Evolutionary conservation across 2,797 vertebrate species (phyloP), one percentile per base, ranked within the genome.

Genomic region (Melanotaenia boesemani): DNA sequence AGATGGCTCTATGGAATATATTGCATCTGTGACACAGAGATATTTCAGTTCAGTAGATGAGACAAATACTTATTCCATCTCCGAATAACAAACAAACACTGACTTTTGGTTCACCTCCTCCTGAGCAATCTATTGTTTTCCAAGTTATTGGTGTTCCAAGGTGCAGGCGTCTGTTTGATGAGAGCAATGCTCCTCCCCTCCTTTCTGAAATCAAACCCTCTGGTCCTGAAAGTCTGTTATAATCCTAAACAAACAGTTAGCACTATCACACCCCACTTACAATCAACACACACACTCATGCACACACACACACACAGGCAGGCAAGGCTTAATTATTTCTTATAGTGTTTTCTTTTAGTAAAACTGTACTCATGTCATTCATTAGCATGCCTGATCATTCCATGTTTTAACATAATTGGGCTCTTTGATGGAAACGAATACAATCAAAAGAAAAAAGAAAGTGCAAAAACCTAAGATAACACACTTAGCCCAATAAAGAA

Each of bases 121-220:
- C 69, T 74, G 83, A 79, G 86, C 70, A 87, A 78, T 81, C 72
- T 83, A 74, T 86, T 90, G 79, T 90, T 92, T 88, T 86, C 67
- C 72, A 76, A 88, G 81, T 86, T 90, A 88, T 86, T 87, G 89
- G 82, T 12, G 2, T 88, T 90, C 87, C 85, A 78, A 89, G 86
- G 79, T 67, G 58, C 64, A 75, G 73, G 70, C 68, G 84, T 84
- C 36, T 75, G 74, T 63, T 26, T 77, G 79, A 83, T 82, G 79
- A 74, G 69, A 81, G 66, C 26, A 18, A 76, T 61, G 48, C 62
- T 70, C 46, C 75, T 78, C 69, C 63, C 56, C 56, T 79, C 79
- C 75, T 80, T 60, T 74, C 67, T 72, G 81, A 89, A 90, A 91
- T 88, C 87, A 91, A 90, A 91, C 64, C 83, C 77, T 83, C 75